Evolutionary conservation across 2,113 vertebrate species (phyloP), one percentile per base, ranked within the genome.

Genomic region (Numenius arquata): DNA sequence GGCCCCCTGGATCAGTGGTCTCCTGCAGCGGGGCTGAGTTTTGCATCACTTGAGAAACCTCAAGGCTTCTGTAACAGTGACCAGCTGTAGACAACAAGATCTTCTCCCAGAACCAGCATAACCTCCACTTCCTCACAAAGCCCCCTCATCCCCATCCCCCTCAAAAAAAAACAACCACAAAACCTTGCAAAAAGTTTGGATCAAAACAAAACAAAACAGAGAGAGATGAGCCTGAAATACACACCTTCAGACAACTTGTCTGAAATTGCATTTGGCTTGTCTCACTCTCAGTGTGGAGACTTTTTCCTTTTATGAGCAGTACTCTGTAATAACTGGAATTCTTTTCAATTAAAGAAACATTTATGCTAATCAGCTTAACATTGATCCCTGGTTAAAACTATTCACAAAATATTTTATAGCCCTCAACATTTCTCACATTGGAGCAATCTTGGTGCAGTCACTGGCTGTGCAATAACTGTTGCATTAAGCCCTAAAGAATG

Each of bases 351-450:
- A 75, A 63, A 88, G 11, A 92, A 68, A 43, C 10, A 34, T 93
- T 89, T 85, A 58, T 83, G 67, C 50, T 93, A 83, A 86, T 90
- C 45, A 75, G 12, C 26, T 93, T 83, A 66, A 45, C 36, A 74
- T 5, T 56, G 76, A 72, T 74, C 15, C 52, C 61, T 78, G 29
- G 40, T 84, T 87, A 53, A 93, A 92, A 93, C 75, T 62, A 92
- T 55, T 66, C 21, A 34, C 21, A 47, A 2, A 6, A 8, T 84
- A 30, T 86, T 93, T 55, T 83, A 36, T 27, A 73, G 14, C 30
- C 15, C 5, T 88, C 23, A 63, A 19, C 17, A 16, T 41, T 80
- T 68, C 34, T 72, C 34, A 56, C 17, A 48, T 6, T 40, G 19
- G 21, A 56, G 30, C 34, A 84, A 41, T 45, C 11, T 61, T 18